Conservation (phyloP, 1,140 invertebrate species). For the Drosophila sulfurigaster region DNA sequence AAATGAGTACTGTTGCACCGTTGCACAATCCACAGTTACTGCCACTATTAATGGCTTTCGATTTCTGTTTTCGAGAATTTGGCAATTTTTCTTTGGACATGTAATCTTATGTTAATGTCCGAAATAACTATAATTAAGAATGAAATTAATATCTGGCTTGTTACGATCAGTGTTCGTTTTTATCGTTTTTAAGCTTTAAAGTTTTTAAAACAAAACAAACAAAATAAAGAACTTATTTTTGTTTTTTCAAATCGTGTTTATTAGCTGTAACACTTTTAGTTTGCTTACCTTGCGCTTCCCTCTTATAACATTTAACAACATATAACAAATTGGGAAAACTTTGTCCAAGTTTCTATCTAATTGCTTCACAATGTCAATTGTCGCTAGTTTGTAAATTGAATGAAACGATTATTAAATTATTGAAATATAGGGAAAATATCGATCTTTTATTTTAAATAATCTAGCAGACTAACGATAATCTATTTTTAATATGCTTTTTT, state of each 20-base stretch:
- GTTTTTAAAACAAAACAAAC: background rate
- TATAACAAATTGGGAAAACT: background rate
- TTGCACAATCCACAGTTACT: conserved; percentile 36
- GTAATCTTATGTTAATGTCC: conserved; percentile 2
- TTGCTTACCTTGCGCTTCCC: background rate
- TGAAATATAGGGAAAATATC: background rate
- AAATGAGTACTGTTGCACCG: background rate
- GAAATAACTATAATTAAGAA: conserved; percentile 10
- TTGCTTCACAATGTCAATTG: conserved; percentile 17
- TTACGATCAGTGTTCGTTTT: background rate
- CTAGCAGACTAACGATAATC: no score
- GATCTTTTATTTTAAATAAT: no score
- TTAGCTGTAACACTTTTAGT: background rate
- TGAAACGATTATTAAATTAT: background rate
- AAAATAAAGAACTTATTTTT: background rate
- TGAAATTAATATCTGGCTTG: background rate
- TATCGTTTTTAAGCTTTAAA: background rate
- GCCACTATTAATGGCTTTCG: conserved; percentile 26
- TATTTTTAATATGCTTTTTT: no score
- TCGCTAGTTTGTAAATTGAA: conserved; percentile 16
- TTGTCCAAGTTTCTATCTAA: background rate
- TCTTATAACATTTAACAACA: background rate
- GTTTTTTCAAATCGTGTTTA: background rate
- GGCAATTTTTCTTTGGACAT: conserved; percentile 13
- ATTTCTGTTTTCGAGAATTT: conserved; percentile 35